Base-by-base conservation (phyloP, 2,113 vertebrate species). In the Anseranas semipalmata region DNA sequence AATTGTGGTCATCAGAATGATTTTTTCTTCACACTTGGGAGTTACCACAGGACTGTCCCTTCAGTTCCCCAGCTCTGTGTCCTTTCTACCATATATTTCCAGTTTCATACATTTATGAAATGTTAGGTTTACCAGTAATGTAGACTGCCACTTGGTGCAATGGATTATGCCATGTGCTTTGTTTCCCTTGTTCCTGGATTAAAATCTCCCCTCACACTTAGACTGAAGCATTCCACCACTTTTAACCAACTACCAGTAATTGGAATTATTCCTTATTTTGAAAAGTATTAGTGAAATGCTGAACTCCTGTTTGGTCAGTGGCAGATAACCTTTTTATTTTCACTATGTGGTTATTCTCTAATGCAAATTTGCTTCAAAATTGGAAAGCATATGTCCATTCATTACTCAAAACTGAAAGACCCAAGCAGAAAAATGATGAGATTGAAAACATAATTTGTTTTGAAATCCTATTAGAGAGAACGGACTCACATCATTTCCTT, bases 81-180 rank as follows among this genome's bases (percentile, higher is more conserved):
- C 10, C 37, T 9, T 80, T 46, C 66, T 91, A 25, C 15, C 21
- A 25, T 9, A 3, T 52, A 66, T 53, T 58, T 32, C 21, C 46
- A 84, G 25, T 63, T 91, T 84, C 7, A 0, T 27, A 37, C 21
- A 71, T 82, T 33, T 17, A 33, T 56, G 33, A 91, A 90, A 73
- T 25, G 73, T 80, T 12, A 75, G 35, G 4, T 50, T 18, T 55
- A 52, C 28, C 67, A 87, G 81, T 52, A 84, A 55, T 1, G 2
- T 20, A 53, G 33, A 30, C 9, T 71, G 78, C 11, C 17, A 81
- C 3, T 59, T 56, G 9, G 10, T 75, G 18, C 0, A 0, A 73
- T 52, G 52, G 25, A 43, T 0, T 1, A 32, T 4, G 10, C 14
- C 27, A 55, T 46, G 46, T 17, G 2, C 8, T 58, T 89, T 14